Percentiles rank a stretch among this genome's conserved stretches.
phyloP scores from a whole-genome alignment of 2,888 invertebrate species.

The Colletes collaris region DNA sequence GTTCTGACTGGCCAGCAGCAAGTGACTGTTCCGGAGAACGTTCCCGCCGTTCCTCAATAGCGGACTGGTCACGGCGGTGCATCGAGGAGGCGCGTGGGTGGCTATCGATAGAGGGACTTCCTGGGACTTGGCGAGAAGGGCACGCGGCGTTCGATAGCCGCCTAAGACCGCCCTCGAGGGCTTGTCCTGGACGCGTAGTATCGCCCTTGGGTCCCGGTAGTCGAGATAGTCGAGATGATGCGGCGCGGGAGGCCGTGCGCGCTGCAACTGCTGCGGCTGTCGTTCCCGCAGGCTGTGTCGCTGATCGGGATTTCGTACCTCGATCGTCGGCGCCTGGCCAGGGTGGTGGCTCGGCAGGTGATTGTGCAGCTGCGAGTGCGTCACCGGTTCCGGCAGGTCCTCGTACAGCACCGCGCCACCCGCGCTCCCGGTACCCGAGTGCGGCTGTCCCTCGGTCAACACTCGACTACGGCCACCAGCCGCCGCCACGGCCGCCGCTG shows the following conservation, averaged over 20 bases:
- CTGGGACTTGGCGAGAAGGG: conserved; percentile 76
- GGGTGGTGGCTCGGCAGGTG: conserved; percentile 72
- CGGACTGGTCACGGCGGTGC: conserved; percentile 41
- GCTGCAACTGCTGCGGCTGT: conserved; percentile 66
- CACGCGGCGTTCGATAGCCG: conserved; percentile 78
- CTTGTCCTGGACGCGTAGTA: conserved; percentile 78
- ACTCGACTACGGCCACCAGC: conserved; percentile 80
- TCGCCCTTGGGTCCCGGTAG: conserved; percentile 80
- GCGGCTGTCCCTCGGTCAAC: conserved; percentile 81
- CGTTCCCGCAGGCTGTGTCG: conserved; percentile 72
- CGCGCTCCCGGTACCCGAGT: conserved; percentile 78
- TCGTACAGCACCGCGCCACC: conserved; percentile 89
- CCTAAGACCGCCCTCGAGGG: conserved; percentile 79
- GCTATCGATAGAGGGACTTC: conserved; percentile 74
- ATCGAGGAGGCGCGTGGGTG: conserved; percentile 62
- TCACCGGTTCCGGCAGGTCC: conserved; percentile 89
- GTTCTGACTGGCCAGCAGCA: conserved; percentile 66
- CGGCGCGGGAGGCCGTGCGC: conserved; percentile 68
- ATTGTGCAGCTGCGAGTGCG: conserved; percentile 83
- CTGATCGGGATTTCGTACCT: conserved; percentile 78
- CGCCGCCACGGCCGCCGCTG: conserved; percentile 80
- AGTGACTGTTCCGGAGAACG: conserved; percentile 62
- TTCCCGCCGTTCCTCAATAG: conserved; percentile 54
- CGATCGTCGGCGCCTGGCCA: conserved; percentile 79
- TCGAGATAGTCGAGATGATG: conserved; percentile 82